Evolutionary conservation across 2,888 invertebrate species (phyloP).

Genomic region (Pristionchus fissidentatus): DNA sequence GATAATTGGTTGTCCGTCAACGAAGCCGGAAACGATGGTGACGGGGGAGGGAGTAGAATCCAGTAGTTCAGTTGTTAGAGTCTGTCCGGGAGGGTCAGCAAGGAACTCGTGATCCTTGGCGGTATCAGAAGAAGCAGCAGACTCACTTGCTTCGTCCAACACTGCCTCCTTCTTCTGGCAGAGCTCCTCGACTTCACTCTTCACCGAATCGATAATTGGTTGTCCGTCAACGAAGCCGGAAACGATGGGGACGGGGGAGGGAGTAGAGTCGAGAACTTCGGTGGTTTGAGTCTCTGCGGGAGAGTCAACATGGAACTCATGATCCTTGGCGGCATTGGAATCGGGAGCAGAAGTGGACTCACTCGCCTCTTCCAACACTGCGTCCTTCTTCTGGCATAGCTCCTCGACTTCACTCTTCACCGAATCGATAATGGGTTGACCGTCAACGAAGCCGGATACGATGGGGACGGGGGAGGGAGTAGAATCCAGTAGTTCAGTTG

Average conservation of each 20-base stretch:
- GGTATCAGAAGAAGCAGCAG: background rate
- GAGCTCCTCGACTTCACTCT: background rate
- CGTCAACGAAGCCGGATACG: background rate
- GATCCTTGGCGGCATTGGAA: background rate
- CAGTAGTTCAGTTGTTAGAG: too few species aligned
- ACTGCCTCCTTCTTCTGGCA: background rate
- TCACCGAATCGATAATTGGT: slow-evolving; percentile 5
- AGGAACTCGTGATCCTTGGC: background rate
- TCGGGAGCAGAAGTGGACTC: background rate
- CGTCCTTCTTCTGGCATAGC: background rate
- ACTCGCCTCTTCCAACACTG: background rate
- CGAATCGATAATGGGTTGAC: background rate
- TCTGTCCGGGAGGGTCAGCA: background rate
- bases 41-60: too few species aligned
- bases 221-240: slow-evolving; percentile 8
- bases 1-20: background rate
- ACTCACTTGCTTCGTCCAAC: background rate
- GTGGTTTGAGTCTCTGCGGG: background rate
- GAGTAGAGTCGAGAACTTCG: background rate
- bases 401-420: background rate
- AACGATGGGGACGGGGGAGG: background rate
- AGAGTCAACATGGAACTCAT: background rate
- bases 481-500: background rate
- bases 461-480: background rate
- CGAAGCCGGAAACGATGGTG: background rate